These are phyloP conservation scores for Notarius lentiginosus DNA, from an alignment of 2,113 vertebrate genomes.

Conservation along the genomic window DNA sequence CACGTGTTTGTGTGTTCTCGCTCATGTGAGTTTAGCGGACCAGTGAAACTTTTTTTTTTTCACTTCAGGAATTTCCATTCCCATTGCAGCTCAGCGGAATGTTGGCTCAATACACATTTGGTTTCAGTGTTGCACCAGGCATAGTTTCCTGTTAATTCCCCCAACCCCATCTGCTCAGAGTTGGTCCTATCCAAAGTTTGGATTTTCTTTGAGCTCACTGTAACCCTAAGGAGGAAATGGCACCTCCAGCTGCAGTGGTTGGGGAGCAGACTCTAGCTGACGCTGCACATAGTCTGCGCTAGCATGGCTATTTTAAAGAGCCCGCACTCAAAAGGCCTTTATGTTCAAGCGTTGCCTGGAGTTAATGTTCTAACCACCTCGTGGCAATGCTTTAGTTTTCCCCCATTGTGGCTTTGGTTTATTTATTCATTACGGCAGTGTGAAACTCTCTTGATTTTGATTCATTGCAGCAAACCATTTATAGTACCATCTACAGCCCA, in stretches of 20 bases:
- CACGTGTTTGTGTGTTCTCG: neutral
- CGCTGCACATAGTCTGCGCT: neutral
- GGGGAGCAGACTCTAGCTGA: constrained; percentile 5
- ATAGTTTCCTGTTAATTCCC: neutral
- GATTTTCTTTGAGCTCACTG: neutral
- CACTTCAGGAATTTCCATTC: neutral
- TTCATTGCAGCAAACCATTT: neutral
- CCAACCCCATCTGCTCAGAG: neutral
- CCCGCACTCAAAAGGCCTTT: constrained; percentile 4
- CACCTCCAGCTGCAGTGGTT: neutral
- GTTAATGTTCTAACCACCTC: neutral
- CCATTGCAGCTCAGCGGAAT: neutral
- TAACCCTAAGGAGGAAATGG: constrained; percentile 10
- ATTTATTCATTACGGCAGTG: neutral
- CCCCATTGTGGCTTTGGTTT: neutral
- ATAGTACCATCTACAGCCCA: neutral
- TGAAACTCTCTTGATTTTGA: neutral
- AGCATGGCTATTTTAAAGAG: neutral
- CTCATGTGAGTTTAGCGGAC: neutral
- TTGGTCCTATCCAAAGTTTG: neutral
- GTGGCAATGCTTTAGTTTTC: neutral
- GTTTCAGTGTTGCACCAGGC: neutral
- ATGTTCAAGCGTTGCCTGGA: neutral
- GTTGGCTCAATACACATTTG: neutral
- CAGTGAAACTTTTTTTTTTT: neutral